Evolutionary conservation across 2,888 invertebrate species (phyloP), one percentile per base, ranked within the genome.

Genomic region (Eupithecia tripunctaria): DNA sequence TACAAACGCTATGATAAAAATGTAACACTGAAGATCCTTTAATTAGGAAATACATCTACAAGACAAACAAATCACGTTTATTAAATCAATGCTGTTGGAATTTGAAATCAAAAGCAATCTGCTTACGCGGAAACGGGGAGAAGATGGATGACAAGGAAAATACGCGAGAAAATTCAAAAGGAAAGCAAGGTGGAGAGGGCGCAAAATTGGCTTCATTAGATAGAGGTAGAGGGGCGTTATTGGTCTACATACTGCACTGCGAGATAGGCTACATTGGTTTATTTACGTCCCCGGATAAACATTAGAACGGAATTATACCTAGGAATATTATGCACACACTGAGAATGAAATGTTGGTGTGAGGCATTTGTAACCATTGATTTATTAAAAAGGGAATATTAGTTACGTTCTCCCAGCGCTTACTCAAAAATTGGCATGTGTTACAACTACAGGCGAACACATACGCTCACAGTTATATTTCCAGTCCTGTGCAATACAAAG

Each of bases 171-270:
- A 93, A 91, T 93, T 91, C 90, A 89, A 90, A 91, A 91, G 91
- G 89, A 91, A 89, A 88, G 90, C 89, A 89, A 91, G 90, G 90
- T 89, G 87, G 89, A 90, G 88, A 88, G 89, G 85, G 86, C 87
- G 86, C 82, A 84, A 94, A 93, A 93, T 94, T 94, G 93, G 92
- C 93, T 94, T 94, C 94, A 94, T 94, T 94, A 94, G 90, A 90
- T 88, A 89, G 88, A 89, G 88, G 87, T 76, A 75, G 84, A 84
- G 84, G 86, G 86, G 83, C 82, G 83, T 81, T 84, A 82, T 82
- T 84, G 81, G 74, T 79, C 80, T 81, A 90, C 88, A 86, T 85
- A 89, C 88, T 78, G 88, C 68, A 62, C 67, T 21, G 67, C 38
- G 71, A 80, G 76, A 77, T 79, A 79, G 67, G 51, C 32, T 38